Evolutionary conservation across 2,113 vertebrate species (phyloP), one percentile per base, ranked within the genome.

Genomic region (Phrynosoma platyrhinos): DNA sequence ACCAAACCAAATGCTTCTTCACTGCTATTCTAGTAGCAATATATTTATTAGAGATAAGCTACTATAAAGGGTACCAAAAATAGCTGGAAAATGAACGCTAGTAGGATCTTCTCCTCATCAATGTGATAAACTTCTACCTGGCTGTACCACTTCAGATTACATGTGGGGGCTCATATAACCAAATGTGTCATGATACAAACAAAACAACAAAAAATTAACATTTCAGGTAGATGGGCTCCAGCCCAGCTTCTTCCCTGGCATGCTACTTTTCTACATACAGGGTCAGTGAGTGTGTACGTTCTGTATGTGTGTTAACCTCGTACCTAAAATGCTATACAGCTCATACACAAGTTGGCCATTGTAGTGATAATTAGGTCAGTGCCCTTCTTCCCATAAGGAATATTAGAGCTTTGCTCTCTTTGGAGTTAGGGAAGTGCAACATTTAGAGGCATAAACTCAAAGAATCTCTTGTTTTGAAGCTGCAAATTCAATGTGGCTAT

Each of bases 401-500:
- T 25, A 9, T 30, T 30, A 42, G 64, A 2, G 66, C 32, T 58
- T 40, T 58, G 66, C 52, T 72, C 69, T 52, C 71, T 55, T n/a
- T 30, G 3, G 10, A 27, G 25, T 8, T 14, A 64, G 86, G 68
- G 64, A 1, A 77, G 4, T 0, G 0, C 1, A 82, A 36, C 64
- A 23, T 79, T 90, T 62, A 55, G 20, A 75, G 0, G 7, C 2
- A 4, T 78, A 68, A 69, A 58, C 87, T 91, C 85, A 92, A 93
- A 89, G 93, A 16, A 78, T 0, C 3, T 55, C 79, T 85, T 92
- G 68, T 88, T 92, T 3, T 30, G 64, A 88, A 84, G 76, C 14
- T 30, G n/a, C 40, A 40, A 82, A 1, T 0, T 16, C 0, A 0
- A 91, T 9, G 32, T 4, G 77, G 71, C n/a, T 7, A 0, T 0